Percentiles rank a stretch among this genome's conserved stretches.
These are phyloP conservation scores for Oceanodroma leucorhoa DNA, from an alignment of 2,797 vertebrate genomes.

Conservation along the genomic window DNA sequence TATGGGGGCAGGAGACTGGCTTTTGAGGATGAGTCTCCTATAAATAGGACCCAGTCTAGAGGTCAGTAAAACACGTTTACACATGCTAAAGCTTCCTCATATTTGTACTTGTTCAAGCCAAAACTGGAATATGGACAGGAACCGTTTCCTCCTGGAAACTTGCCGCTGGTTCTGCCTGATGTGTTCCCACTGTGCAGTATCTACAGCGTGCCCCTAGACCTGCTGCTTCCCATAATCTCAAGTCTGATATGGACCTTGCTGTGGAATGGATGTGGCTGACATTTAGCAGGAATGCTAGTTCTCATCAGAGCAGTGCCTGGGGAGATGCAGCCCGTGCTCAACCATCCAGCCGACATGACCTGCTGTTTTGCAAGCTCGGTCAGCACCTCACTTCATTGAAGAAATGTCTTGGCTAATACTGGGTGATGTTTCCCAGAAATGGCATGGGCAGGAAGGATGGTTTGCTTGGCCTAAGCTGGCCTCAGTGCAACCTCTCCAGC, in stretches of 20 bases:
- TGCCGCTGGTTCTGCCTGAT: background rate
- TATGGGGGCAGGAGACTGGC: background rate
- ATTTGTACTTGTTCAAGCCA: background rate
- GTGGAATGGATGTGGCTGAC: background rate
- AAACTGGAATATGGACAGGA: background rate
- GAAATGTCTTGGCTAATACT: background rate
- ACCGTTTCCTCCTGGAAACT: background rate
- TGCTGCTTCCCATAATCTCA: background rate
- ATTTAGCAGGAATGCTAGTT: slow-evolving; percentile 22
- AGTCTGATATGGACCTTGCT: background rate
- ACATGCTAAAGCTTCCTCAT: background rate
- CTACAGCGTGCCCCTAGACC: background rate
- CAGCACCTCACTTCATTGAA: slow-evolving; percentile 1
- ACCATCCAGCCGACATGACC: background rate
- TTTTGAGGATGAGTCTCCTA: background rate
- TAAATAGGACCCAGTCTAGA: background rate
- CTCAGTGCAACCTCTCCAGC: background rate
- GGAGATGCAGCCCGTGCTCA: background rate
- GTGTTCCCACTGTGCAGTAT: background rate
- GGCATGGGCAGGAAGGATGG: background rate
- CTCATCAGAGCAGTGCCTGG: slow-evolving; percentile 4
- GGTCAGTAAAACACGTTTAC: background rate
- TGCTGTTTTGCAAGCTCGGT: slow-evolving; percentile 2
- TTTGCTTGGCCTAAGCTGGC: background rate
- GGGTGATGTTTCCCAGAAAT: background rate